A percentile compares a stretch with the other conserved stretches of the same genome.
Evolutionary conservation across 2,113 vertebrate genomes (phyloP).

Genomic region (Hyla sarda): DNA sequence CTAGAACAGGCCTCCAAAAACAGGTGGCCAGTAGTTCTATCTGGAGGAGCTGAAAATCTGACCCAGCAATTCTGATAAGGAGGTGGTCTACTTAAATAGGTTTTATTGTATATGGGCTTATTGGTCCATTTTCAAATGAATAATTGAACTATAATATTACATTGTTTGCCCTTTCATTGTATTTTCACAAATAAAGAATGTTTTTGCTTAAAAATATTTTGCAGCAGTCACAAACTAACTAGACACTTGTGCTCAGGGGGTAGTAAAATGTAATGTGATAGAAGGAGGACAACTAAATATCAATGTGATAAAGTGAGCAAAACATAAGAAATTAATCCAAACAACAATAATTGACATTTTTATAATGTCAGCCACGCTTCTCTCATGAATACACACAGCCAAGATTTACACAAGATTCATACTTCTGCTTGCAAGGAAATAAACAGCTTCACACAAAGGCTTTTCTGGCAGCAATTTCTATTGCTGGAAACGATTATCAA

Average conservation of each 20-base stretch:
- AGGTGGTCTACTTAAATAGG: too few species aligned
- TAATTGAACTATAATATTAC: too few species aligned
- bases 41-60: too few species aligned
- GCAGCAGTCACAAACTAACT: neutral
- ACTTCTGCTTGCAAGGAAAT: neutral
- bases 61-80: too few species aligned
- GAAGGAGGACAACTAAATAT: neutral
- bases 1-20: too few species aligned
- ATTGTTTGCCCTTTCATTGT: neutral
- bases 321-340: neutral
- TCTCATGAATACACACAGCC: neutral
- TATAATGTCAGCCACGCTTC: neutral
- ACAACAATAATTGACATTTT: neutral
- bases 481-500: too few species aligned
- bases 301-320: neutral
- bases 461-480: neutral
- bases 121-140: too few species aligned
- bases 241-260: neutral
- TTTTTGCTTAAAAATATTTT: neutral
- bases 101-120: too few species aligned
- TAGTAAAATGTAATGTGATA: neutral
- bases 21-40: too few species aligned
- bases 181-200: neutral
- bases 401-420: neutral
- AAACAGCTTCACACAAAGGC: constrained; percentile 13